Percentiles rank a stretch among this genome's conserved stretches.
These are phyloP conservation scores for Hybognathus amarus DNA, from an alignment of 2,797 vertebrate species.

Conservation along the genomic window DNA sequence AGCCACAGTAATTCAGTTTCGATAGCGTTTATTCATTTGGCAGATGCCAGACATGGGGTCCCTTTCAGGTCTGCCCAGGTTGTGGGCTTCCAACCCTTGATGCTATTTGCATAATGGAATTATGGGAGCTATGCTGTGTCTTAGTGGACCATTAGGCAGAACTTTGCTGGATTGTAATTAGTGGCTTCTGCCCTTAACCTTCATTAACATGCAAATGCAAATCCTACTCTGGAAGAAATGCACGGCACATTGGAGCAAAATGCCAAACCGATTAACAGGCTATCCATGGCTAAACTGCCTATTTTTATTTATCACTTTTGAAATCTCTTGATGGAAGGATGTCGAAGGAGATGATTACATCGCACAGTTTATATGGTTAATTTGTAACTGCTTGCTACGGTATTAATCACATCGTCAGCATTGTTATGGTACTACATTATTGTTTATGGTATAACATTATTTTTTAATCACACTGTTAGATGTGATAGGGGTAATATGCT, in stretches of 20 bases:
- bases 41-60: constrained; percentile 75
- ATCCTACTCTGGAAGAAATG: constrained; percentile 82
- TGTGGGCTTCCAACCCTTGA: constrained; percentile 81
- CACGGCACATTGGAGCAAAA: constrained; percentile 80
- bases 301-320: constrained; percentile 74
- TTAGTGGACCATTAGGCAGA: constrained; percentile 89
- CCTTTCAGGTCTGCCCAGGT: constrained; percentile 78
- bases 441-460: background rate
- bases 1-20: constrained; percentile 50
- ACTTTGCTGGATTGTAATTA: constrained; percentile 93
- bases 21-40: constrained; percentile 72
- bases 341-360: constrained; percentile 55
- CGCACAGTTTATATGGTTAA: background rate
- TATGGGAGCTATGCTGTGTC: constrained; percentile 86
- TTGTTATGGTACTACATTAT: constrained; percentile 2
- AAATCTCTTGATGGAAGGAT: constrained; percentile 68
- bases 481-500: background rate
- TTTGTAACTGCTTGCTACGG: background rate
- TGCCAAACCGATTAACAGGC: constrained; percentile 81
- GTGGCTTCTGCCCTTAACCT: constrained; percentile 94
- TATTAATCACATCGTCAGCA: constrained; percentile 27
- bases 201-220: constrained; percentile 97
- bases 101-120: constrained; percentile 95
- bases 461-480: constrained; percentile 5
- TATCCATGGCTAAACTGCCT: constrained; percentile 74